These are phyloP conservation scores for Tridacna crocea DNA, from an alignment of 2,888 invertebrate genomes.

Conservation along the genomic window DNA sequence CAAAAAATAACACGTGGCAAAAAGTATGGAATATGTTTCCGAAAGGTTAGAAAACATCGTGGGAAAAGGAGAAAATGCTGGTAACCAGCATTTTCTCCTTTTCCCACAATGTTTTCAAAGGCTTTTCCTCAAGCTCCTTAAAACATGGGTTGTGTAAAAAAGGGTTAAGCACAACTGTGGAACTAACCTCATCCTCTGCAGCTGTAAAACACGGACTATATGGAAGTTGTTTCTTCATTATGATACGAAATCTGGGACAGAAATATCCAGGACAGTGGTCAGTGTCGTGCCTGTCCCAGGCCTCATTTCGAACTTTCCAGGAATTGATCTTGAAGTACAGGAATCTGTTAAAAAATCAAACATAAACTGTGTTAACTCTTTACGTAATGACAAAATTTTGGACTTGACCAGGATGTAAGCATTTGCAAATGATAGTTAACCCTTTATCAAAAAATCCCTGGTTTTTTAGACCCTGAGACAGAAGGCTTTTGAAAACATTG, in stretches of 20 bases:
- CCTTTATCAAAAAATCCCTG: too few relatives aligned
- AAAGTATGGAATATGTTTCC: too few relatives aligned
- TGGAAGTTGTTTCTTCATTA: slow-evolving; percentile 4
- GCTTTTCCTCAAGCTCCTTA: not conserved
- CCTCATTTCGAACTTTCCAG: slow-evolving; percentile 7
- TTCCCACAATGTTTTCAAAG: not conserved
- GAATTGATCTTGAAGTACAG: slow-evolving; percentile 37
- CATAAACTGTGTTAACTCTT: not conserved
- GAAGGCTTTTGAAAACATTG: too few relatives aligned
- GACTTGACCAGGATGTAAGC: too few relatives aligned
- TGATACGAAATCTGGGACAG: slow-evolving; percentile 35
- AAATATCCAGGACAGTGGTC: slow-evolving; percentile 34
- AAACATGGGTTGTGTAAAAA: not conserved
- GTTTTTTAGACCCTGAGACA: too few relatives aligned
- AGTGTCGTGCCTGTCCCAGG: slow-evolving; percentile 44
- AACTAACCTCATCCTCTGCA: slow-evolving; percentile 29
- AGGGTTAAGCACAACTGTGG: not conserved
- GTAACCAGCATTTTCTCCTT: too few relatives aligned
- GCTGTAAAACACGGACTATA: slow-evolving; percentile 35
- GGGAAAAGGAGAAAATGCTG: too few relatives aligned
- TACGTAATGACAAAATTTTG: too few relatives aligned
- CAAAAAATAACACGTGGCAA: too few relatives aligned
- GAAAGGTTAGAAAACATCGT: too few relatives aligned
- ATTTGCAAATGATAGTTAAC: too few relatives aligned
- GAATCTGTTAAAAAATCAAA: slow-evolving; percentile 21